Percentiles rank a stretch among this genome's conserved stretches.
phyloP scores from a whole-genome alignment of 1,140 invertebrate genomes.

The Phthorimaea operculella region DNA sequence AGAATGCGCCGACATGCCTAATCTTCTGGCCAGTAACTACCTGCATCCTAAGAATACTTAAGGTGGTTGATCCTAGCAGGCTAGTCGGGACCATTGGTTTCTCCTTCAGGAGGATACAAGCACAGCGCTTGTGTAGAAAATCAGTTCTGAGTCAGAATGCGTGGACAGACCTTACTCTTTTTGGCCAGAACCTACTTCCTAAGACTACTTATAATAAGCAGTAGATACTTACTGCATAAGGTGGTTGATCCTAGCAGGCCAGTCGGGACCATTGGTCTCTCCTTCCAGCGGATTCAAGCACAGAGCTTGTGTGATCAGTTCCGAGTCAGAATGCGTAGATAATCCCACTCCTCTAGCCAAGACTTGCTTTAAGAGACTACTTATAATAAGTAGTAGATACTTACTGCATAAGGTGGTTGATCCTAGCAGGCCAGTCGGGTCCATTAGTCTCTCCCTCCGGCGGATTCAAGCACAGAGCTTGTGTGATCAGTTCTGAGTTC shows the following conservation, averaged over 20 bases:
- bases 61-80: slow-evolving; percentile 90
- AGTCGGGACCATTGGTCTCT: slow-evolving; percentile 89
- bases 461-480: slow-evolving; percentile 92
- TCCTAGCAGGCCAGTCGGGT: slow-evolving; percentile 91
- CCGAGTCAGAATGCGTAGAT: slow-evolving; percentile 58
- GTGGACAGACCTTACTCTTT: slow-evolving; percentile 96
- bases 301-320: slow-evolving; percentile 92
- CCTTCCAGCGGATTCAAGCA: slow-evolving; percentile 92
- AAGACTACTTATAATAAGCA: too few species aligned
- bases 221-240: slow-evolving; percentile 77
- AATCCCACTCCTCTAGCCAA: slow-evolving; percentile 90
- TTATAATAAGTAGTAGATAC: too few species aligned
- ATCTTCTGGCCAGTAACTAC: slow-evolving; percentile 80
- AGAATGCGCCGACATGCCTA: slow-evolving; percentile 79
- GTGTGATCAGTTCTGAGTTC: slow-evolving; percentile 96
- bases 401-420: slow-evolving; percentile 89
- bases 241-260: slow-evolving; percentile 90
- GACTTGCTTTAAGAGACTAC: too few species aligned
- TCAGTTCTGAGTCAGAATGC: slow-evolving; percentile 95
- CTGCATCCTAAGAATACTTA: slow-evolving; percentile 85
- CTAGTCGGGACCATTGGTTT: slow-evolving; percentile 90
- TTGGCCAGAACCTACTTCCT: too few species aligned
- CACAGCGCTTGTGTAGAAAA: slow-evolving; percentile 96
- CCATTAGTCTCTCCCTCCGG: slow-evolving; percentile 89
- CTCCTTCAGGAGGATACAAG: slow-evolving; percentile 90